Conservation (phyloP, 2,888 invertebrate species). For the Nephrotoma guestfalica region DNA sequence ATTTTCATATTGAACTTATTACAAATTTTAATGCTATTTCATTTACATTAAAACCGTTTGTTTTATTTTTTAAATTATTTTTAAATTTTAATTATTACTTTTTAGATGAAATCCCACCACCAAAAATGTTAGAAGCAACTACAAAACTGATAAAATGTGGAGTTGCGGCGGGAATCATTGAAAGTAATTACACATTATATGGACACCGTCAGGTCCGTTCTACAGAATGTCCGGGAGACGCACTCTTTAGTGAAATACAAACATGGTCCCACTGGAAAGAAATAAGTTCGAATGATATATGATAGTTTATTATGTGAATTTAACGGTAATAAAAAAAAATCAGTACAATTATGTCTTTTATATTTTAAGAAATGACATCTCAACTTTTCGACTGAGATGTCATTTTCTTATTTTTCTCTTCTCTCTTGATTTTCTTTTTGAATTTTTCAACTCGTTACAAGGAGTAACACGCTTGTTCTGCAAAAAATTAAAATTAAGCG, state of each 20-base stretch:
- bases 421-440: no score
- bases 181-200: constrained; percentile 41
- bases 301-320: neutral
- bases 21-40: no score
- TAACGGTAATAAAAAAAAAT: no score
- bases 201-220: constrained; percentile 46
- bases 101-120: constrained; percentile 36
- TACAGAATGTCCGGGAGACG: constrained; percentile 56
- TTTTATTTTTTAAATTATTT: neutral
- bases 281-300: neutral
- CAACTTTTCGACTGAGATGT: no score
- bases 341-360: no score
- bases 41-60: no score
- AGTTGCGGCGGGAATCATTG: constrained; percentile 41
- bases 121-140: constrained; percentile 40
- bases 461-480: no score
- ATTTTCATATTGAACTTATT: no score
- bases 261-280: constrained; percentile 36
- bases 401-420: no score
- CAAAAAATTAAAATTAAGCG: no score
- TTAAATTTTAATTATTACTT: neutral
- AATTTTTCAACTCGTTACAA: no score
- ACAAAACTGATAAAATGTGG: constrained; percentile 46
- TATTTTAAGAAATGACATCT: no score
- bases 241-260: constrained; percentile 42